phyloP scores from a whole-genome alignment of 2,113 vertebrate species.

The Piaya cayana region DNA sequence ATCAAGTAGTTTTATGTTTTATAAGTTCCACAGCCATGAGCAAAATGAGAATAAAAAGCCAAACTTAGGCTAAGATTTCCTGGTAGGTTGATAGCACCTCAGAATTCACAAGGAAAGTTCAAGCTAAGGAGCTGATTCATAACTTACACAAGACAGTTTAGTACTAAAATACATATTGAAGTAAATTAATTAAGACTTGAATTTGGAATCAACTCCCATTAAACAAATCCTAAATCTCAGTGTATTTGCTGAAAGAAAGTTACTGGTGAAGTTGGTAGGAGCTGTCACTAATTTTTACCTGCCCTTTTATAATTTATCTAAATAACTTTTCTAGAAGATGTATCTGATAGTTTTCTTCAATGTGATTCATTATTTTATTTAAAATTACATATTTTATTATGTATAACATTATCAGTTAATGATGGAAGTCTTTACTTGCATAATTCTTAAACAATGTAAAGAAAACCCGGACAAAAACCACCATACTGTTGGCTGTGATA shows the following conservation, averaged over 20 bases:
- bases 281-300: neutral
- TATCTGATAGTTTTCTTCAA: neutral
- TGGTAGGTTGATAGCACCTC: neutral
- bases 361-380: neutral
- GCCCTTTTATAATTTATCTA: neutral
- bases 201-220: neutral
- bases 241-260: neutral
- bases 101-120: neutral
- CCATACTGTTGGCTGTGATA: neutral
- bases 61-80: neutral
- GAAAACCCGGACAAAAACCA: neutral
- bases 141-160: neutral
- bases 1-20: neutral
- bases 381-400: neutral
- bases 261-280: neutral
- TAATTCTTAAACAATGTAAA: neutral
- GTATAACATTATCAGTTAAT: neutral
- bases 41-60: neutral
- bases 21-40: neutral
- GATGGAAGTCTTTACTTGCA: neutral
- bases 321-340: neutral
- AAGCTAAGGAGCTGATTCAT: neutral
- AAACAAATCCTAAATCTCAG: neutral
- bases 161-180: neutral
- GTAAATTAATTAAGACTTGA: neutral